phyloP scores from a whole-genome alignment of 2,113 vertebrate genomes.

The Paradoxurus hermaphroditus region DNA sequence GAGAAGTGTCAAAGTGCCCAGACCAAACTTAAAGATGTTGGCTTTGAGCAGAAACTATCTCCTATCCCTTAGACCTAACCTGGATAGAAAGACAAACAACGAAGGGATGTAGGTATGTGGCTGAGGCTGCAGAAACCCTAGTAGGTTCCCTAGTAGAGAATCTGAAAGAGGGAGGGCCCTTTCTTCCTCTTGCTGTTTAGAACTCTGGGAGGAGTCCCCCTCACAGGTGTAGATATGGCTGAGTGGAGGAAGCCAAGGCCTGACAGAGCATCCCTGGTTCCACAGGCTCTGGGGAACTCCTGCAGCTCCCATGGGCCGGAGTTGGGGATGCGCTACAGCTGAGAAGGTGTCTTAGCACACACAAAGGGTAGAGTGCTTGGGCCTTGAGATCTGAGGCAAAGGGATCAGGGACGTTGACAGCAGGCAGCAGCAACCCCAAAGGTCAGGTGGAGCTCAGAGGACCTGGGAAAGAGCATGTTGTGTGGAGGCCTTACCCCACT shows the following conservation, averaged over 20 bases:
- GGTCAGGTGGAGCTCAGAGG: not conserved
- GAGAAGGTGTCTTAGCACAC: not conserved
- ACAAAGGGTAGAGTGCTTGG: rapidly evolving
- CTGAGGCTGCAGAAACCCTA: not conserved
- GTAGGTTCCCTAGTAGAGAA: not conserved
- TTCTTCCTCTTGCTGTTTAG: not conserved
- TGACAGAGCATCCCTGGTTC: rapidly evolving
- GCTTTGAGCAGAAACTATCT: not conserved
- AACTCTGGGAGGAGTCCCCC: not conserved
- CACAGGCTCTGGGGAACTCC: not conserved
- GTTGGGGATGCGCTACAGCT: not conserved
- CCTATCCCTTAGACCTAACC: not conserved
- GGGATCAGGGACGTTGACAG: not conserved
- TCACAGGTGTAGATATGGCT: not conserved
- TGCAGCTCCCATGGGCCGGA: not conserved
- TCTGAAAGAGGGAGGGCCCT: not conserved
- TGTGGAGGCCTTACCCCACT: rapidly evolving
- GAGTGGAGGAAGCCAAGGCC: not conserved
- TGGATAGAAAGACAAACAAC: not conserved
- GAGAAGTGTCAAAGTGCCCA: not conserved
- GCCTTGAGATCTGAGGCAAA: not conserved
- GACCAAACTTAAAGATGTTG: not conserved
- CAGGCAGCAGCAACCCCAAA: not conserved
- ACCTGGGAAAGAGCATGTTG: rapidly evolving
- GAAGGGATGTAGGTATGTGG: not conserved